phyloP scores from a whole-genome alignment of 1,140 invertebrate species.

The Drosophila busckii region DNA sequence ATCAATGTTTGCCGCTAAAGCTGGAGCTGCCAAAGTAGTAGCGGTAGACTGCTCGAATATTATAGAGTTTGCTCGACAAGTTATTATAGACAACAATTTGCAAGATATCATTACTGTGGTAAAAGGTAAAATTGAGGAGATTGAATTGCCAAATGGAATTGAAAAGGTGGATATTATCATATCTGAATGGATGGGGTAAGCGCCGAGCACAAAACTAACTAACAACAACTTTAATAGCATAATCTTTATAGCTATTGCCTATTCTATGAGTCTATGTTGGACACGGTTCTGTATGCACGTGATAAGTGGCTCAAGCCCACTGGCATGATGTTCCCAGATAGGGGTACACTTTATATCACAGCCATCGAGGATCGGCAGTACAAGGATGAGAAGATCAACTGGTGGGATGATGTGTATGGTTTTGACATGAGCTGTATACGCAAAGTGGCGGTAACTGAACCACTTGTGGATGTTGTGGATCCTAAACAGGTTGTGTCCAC shows the following conservation, averaged over 20 bases:
- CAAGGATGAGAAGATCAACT: conserved; percentile 99
- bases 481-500: conserved; percentile 97
- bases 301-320: conserved; percentile 94
- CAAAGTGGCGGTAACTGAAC: conserved; percentile 98
- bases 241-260: conserved; percentile 86
- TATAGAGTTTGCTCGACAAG: conserved; percentile 96
- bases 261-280: conserved; percentile 98
- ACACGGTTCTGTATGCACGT: conserved; percentile 95
- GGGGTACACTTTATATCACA: conserved; percentile 91
- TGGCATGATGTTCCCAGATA: conserved; percentile 92
- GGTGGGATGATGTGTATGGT: conserved; percentile 99
- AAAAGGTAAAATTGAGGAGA: conserved; percentile 95
- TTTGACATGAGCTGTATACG: conserved; percentile 99
- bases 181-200: conserved; percentile 99
- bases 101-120: conserved; percentile 93
- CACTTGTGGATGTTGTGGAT: conserved; percentile 98
- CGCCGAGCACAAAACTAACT: not conserved
- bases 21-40: conserved; percentile 96
- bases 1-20: conserved; percentile 99
- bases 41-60: conserved; percentile 99
- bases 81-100: conserved; percentile 91
- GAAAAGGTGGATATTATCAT: conserved; percentile 99
- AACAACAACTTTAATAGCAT: not conserved
- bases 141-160: conserved; percentile 86
- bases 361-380: conserved; percentile 99